phyloP scores from a whole-genome alignment of 2,113 vertebrate genomes.

The Dipodomys ordii region DNA sequence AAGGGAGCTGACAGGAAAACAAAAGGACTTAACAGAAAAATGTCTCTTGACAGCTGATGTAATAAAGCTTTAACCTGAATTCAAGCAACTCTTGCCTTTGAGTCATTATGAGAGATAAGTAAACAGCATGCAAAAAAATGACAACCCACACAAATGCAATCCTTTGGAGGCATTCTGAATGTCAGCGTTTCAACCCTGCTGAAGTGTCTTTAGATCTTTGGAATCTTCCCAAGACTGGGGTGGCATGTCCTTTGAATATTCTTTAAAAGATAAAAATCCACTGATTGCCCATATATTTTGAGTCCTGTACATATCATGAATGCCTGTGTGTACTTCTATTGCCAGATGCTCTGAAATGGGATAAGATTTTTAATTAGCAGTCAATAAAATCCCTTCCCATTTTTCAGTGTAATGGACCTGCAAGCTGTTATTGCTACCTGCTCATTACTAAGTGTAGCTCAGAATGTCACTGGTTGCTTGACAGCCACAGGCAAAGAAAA shows the following conservation, averaged over 20 bases:
- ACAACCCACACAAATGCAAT: neutral
- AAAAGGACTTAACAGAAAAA: neutral
- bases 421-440: slow-evolving; percentile 55
- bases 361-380: slow-evolving; percentile 70
- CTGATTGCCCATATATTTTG: slow-evolving; percentile 50
- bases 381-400: slow-evolving; percentile 50
- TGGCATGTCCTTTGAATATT: slow-evolving; percentile 60
- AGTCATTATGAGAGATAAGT: slow-evolving; percentile 36
- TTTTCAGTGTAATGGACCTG: slow-evolving; percentile 60
- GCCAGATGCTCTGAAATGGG: slow-evolving; percentile 49
- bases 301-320: slow-evolving; percentile 49
- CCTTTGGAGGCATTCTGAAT: slow-evolving; percentile 56
- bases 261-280: slow-evolving; percentile 70
- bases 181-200: slow-evolving; percentile 22
- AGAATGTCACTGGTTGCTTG: slow-evolving; percentile 28
- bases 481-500: neutral
- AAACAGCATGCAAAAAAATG: slow-evolving; percentile 4
- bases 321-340: slow-evolving; percentile 29
- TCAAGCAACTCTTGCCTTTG: slow-evolving; percentile 21
- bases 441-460: slow-evolving; percentile 6
- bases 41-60: neutral
- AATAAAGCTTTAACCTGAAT: slow-evolving; percentile 47
- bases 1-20: neutral
- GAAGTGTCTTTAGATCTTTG: slow-evolving; percentile 43
- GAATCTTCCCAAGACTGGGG: slow-evolving; percentile 44